phyloP scores from a whole-genome alignment of 1,140 invertebrate genomes.

The Cylas formicarius region DNA sequence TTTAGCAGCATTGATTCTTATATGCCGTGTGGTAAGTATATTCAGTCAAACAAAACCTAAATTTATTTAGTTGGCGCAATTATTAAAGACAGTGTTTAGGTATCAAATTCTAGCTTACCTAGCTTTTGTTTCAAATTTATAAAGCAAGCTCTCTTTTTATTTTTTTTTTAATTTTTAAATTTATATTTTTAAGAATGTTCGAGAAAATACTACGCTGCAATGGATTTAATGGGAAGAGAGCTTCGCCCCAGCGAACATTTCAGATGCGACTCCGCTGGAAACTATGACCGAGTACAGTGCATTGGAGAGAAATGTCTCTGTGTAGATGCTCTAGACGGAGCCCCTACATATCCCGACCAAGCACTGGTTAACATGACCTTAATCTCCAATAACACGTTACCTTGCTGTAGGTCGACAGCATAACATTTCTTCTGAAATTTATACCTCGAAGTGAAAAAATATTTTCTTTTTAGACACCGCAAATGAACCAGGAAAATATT shows the following conservation, averaged over 20 bases:
- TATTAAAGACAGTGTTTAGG: too few species aligned
- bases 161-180: conserved; percentile 10
- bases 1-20: conserved; percentile 41
- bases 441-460: background rate
- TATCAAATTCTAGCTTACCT: too few species aligned
- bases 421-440: background rate
- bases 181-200: conserved; percentile 44
- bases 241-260: conserved; percentile 34
- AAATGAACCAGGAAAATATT: conserved; percentile 39
- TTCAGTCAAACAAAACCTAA: background rate
- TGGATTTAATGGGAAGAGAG: conserved; percentile 25
- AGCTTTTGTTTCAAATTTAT: too few species aligned
- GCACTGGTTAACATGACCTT: conserved; percentile 40
- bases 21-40: conserved; percentile 50
- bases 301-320: conserved; percentile 48
- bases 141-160: too few species aligned
- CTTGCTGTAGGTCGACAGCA: conserved; percentile 47
- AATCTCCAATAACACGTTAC: conserved; percentile 39
- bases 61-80: too few species aligned
- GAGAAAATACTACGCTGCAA: conserved; percentile 38
- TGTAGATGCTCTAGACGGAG: conserved; percentile 45
- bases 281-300: conserved; percentile 51
- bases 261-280: conserved; percentile 48
- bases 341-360: conserved; percentile 29
- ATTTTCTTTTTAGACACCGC: conserved; percentile 17